These are phyloP conservation scores for Sandelia bainsii DNA, from an alignment of 2,797 vertebrate genomes.

Conservation along the genomic window DNA sequence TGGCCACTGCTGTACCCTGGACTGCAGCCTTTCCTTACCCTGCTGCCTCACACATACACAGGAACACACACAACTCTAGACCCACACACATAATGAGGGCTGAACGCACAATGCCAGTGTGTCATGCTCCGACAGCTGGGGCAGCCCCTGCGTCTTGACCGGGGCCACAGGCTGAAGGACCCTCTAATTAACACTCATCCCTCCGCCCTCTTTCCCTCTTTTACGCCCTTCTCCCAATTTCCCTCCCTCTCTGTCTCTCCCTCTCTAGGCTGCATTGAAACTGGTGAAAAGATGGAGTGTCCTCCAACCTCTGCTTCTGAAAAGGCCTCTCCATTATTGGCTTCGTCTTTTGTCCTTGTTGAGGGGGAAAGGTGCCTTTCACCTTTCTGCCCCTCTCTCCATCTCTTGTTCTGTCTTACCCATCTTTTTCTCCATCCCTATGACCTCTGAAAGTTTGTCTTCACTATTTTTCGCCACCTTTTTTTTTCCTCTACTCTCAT, in stretches of 20 bases:
- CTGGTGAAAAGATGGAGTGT: conserved; percentile 82
- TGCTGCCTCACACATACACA: conserved; percentile 47
- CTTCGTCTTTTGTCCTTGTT: conserved; percentile 83
- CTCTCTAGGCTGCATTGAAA: conserved; percentile 77
- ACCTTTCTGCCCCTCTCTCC: conserved; percentile 68
- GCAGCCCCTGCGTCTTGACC: conserved; percentile 85
- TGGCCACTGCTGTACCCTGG: conserved; percentile 84
- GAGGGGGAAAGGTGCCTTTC: conserved; percentile 76
- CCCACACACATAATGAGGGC: conserved; percentile 85
- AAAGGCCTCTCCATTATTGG: conserved; percentile 86
- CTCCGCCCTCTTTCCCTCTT: conserved; percentile 73
- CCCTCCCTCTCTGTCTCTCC: conserved; percentile 64
- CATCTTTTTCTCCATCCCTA: conserved; percentile 50
- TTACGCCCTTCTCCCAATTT: conserved; percentile 45
- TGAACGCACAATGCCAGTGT: conserved; percentile 88
- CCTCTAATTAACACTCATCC: conserved; percentile 89
- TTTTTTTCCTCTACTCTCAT: conserved; percentile 36
- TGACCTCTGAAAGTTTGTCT: conserved; percentile 58
- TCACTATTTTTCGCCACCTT: conserved; percentile 28
- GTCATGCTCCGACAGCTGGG: conserved; percentile 89
- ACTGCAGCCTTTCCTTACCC: conserved; percentile 73
- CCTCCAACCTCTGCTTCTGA: conserved; percentile 75
- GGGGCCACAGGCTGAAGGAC: conserved; percentile 86
- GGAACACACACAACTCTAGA: conserved; percentile 55
- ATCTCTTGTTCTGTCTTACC: conserved; percentile 52